Conservation (phyloP, 2,113 vertebrate genomes). For the Ginglymostoma cirratum region DNA sequence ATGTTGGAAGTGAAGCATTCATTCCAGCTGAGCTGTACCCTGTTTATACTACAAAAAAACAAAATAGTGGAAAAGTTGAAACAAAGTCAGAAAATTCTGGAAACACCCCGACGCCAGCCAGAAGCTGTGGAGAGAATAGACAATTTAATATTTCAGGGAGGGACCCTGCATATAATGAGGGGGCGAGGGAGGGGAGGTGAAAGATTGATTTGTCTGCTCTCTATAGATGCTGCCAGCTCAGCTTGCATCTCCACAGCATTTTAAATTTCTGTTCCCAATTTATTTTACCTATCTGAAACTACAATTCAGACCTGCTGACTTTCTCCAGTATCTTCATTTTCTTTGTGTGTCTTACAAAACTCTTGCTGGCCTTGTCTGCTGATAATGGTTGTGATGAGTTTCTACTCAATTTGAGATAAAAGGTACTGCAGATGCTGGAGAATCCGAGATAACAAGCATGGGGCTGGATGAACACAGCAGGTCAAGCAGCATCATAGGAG, state of each 20-base stretch:
- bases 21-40: neutral
- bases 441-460: no score
- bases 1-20: neutral
- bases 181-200: neutral
- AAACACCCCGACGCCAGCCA: neutral
- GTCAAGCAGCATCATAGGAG: no score
- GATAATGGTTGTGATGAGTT: neutral
- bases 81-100: conserved; percentile 5
- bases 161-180: neutral
- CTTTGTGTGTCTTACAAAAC: no score
- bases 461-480: no score
- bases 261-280: neutral
- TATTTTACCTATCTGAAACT: neutral
- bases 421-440: no score
- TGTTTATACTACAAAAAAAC: neutral
- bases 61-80: conserved; percentile 11
- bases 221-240: neutral
- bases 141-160: neutral
- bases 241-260: neutral
- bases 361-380: neutral
- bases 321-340: no score
- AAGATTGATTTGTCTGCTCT: neutral
- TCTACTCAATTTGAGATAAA: neutral
- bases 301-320: neutral
- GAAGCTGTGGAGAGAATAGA: neutral